Evolutionary conservation across 1,140 invertebrate species (phyloP), one percentile per base, ranked within the genome.

Genomic region (Euschistus heros): DNA sequence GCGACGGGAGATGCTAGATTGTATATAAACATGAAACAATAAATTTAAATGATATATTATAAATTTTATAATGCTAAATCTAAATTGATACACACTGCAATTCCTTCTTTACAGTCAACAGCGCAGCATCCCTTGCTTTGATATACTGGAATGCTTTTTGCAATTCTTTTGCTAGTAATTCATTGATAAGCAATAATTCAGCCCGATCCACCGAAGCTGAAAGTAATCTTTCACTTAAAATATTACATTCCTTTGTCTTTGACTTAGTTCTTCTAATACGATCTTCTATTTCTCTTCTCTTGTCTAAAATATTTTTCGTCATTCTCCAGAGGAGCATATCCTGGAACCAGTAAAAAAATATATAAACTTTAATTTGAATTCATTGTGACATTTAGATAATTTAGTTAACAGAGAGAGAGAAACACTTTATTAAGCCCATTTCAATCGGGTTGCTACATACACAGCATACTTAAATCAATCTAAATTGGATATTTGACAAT

Each of bases 281-380:
- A 18, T 22, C 24, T 24, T 57, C 54, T 24, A 22, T 57, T 57
- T 57, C 54, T 18, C 54, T 57, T 57, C 24, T 57, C 24, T 57
- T 22, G 15, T 22, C 54, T 26, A 57, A 26, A 24, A 57, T 17
- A 24, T 57, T 22, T 26, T 57, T 57, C 2, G 20, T 20, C 18
- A 24, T 17, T 57, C 24, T 57, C 54, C 54, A 57, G 2, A 57
- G 54, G 7, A 57, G 18, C 18, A 57, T 57, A 26, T 57, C 54
- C 54, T 57, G 24, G 13, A 37, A 37, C 2, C 10, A 22, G n/a
- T 50, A 7, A 18, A 50, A 6, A 50, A 50, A 50, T n/a, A 6
- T 1, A 50, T 2, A 13, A 37, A 10, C 33, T 37, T 37, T 37
- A 13, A 37, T 37, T 37, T 37, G 5, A 37, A 1, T 37, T 37